A percentile compares a stretch with the other conserved stretches of the same genome.
phyloP scores from a whole-genome alignment of 2,113 vertebrate species.

The Carlito syrichta region DNA sequence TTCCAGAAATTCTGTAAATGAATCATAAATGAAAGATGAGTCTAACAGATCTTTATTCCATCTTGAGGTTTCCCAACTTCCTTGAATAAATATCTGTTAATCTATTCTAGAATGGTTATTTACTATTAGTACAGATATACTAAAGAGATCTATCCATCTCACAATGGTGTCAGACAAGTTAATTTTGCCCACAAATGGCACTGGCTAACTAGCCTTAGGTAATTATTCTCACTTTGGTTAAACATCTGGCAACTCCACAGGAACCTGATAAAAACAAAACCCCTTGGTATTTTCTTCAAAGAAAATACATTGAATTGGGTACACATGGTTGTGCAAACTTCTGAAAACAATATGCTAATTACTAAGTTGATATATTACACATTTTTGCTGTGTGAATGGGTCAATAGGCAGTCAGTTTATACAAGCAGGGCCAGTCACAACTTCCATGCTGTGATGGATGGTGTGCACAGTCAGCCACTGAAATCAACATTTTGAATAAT shows the following conservation, averaged over 20 bases:
- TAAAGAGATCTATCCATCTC: neutral
- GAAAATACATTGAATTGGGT: neutral
- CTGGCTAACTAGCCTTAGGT: neutral
- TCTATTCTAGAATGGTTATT: neutral
- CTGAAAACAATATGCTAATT: slow-evolving; percentile 12
- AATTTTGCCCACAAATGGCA: neutral
- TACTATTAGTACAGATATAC: neutral
- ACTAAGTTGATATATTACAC: neutral
- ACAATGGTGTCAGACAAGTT: neutral
- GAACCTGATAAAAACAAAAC: neutral
- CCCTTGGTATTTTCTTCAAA: slow-evolving; percentile 24
- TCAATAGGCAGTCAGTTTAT: neutral
- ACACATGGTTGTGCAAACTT: neutral
- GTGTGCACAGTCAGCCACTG: neutral
- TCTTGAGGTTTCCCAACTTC: slow-evolving; percentile 29
- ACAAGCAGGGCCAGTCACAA: neutral
- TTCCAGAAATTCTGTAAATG: slow-evolving; percentile 28
- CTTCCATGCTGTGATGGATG: neutral
- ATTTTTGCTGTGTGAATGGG: neutral
- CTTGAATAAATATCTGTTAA: neutral
- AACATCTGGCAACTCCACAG: neutral
- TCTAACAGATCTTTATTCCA: neutral
- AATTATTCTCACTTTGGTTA: neutral
- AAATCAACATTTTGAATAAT: neutral
- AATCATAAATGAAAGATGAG: slow-evolving; percentile 29